A percentile compares a stretch with the other conserved stretches of the same genome.
phyloP scores from a whole-genome alignment of 2,113 vertebrate species.

The Chaetodon trifascialis region DNA sequence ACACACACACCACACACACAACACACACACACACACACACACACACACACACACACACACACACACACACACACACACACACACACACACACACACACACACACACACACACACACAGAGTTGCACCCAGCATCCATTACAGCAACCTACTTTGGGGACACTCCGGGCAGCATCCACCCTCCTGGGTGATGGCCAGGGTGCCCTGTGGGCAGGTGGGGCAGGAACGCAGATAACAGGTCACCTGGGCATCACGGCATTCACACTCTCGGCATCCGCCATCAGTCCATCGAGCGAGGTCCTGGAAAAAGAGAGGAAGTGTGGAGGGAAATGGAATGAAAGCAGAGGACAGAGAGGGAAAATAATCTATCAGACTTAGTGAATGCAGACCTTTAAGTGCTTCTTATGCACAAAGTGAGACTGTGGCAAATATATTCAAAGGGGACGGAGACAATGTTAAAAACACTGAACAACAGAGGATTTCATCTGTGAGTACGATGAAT shows the following conservation, averaged over 20 bases:
- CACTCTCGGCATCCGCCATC: conserved; percentile 88
- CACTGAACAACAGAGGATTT: background rate
- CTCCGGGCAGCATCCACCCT: conserved; percentile 87
- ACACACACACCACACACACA: too few species aligned
- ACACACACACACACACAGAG: too few species aligned
- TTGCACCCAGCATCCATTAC: background rate
- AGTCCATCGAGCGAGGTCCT: conserved; percentile 86
- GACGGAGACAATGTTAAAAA: background rate
- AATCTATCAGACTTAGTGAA: background rate
- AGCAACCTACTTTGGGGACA: conserved; percentile 87
- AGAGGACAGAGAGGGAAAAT: background rate
- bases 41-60: too few species aligned
- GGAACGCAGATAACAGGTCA: conserved; percentile 89
- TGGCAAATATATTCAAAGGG: background rate
- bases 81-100: too few species aligned
- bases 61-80: background rate
- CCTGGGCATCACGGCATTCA: conserved; percentile 82
- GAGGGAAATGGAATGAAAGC: background rate
- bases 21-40: too few species aligned
- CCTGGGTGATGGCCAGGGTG: conserved; percentile 72
- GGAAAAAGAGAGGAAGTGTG: background rate
- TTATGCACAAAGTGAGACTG: background rate
- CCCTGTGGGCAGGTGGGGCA: conserved; percentile 88
- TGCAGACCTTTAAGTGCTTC: background rate
- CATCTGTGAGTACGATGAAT: background rate